Conservation (phyloP, 2,797 vertebrate genomes). For the Emys orbicularis region DNA sequence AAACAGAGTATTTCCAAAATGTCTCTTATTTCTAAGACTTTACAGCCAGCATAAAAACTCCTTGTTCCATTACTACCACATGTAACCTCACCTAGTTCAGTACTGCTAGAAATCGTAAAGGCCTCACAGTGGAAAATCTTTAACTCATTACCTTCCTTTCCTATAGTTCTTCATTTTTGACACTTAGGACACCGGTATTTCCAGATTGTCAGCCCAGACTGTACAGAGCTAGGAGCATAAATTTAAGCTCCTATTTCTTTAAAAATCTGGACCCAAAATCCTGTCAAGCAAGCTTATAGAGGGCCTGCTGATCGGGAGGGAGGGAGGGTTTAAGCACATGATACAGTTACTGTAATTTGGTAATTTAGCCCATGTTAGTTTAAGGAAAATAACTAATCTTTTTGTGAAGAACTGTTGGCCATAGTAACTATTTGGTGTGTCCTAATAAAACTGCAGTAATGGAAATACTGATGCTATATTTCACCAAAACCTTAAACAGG, state of each 20-base stretch:
- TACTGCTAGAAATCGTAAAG: neutral
- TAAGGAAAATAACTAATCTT: neutral
- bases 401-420: neutral
- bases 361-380: neutral
- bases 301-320: neutral
- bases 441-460: neutral
- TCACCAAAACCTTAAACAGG: neutral
- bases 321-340: neutral
- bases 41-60: neutral
- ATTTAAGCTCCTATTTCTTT: neutral
- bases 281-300: neutral
- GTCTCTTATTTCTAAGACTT: neutral
- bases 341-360: neutral
- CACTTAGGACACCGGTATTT: neutral
- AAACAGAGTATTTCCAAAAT: neutral
- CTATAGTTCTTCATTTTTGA: neutral
- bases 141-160: neutral
- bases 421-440: neutral
- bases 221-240: neutral
- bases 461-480: accelerated
- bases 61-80: neutral
- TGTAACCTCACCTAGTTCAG: neutral
- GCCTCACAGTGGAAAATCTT: neutral
- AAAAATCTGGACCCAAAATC: neutral
- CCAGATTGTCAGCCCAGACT: neutral